phyloP scores from a whole-genome alignment of 2,113 vertebrate genomes.

The Trematomus loennbergii region DNA sequence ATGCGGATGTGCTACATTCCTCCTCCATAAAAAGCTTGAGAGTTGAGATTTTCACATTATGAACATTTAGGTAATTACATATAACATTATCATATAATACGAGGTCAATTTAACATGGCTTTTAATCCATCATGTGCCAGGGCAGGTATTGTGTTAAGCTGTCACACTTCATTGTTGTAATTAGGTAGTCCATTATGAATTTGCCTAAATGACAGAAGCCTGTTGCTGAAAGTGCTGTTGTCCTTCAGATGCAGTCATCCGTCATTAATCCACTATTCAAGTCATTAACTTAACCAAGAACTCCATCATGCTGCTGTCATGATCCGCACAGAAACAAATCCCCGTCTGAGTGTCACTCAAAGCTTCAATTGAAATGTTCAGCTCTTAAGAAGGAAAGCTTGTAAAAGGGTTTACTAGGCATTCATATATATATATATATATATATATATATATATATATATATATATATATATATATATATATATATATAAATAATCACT shows the following conservation, averaged over 20 bases:
- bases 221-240: background rate
- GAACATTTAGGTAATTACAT: background rate
- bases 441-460: no score
- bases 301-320: background rate
- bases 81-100: background rate
- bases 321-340: background rate
- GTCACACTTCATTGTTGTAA: conserved; percentile 23
- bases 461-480: no score
- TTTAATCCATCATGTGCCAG: background rate
- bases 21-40: background rate
- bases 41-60: background rate
- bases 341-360: background rate
- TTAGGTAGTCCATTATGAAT: conserved; percentile 1
- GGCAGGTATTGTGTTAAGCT: conserved; percentile 31
- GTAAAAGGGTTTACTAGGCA: no score
- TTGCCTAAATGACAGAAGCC: background rate
- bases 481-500: no score
- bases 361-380: background rate
- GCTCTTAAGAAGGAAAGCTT: background rate
- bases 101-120: background rate
- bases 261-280: conserved; percentile 17
- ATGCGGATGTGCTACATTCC: background rate
- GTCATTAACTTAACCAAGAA: background rate
- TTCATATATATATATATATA: no score
- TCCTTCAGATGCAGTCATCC: conserved; percentile 17